These are phyloP conservation scores for Hypomecis atomaria DNA, from an alignment of 2,888 invertebrate species.

Conservation along the genomic window DNA sequence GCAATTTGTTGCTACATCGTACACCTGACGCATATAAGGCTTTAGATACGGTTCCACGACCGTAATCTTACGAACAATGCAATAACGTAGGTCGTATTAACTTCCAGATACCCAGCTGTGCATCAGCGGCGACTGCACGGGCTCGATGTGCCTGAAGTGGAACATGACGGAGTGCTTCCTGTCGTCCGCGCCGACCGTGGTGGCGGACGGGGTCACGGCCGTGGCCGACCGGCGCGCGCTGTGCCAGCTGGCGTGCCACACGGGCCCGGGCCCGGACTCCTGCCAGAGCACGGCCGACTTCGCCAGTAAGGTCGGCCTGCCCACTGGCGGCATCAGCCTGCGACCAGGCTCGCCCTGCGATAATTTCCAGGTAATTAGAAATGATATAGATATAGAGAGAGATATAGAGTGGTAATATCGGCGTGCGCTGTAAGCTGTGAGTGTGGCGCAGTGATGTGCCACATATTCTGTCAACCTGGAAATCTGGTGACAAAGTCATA, in stretches of 20 bases:
- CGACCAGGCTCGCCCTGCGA: slow-evolving; percentile 99
- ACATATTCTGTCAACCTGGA: too few relatives aligned
- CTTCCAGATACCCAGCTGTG: slow-evolving; percentile 89
- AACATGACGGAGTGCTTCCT: slow-evolving; percentile 98
- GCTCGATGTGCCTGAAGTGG: slow-evolving; percentile 98
- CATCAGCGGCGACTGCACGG: slow-evolving; percentile 95
- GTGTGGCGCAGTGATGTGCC: too few relatives aligned
- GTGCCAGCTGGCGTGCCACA: slow-evolving; percentile 99
- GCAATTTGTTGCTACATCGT: too few relatives aligned
- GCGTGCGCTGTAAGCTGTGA: too few relatives aligned
- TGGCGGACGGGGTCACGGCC: slow-evolving; percentile 72
- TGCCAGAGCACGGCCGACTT: slow-evolving; percentile 96
- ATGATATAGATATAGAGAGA: too few relatives aligned
- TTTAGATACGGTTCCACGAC: too few relatives aligned
- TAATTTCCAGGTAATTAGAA: slow-evolving; percentile 98
- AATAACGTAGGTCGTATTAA: too few relatives aligned
- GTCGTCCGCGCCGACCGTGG: slow-evolving; percentile 89
- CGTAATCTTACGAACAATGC: too few relatives aligned
- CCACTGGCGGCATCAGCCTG: slow-evolving; percentile 92
- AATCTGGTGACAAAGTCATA: too few relatives aligned
- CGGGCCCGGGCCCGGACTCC: slow-evolving; percentile 88
- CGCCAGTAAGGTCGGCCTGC: slow-evolving; percentile 87
- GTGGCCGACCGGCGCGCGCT: slow-evolving; percentile 93
- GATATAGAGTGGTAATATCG: too few relatives aligned
- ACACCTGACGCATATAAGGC: too few relatives aligned